A percentile compares a stretch with the other conserved stretches of the same genome.
Conservation (phyloP, 2,113 vertebrate species). For the Mus spicilegus region DNA sequence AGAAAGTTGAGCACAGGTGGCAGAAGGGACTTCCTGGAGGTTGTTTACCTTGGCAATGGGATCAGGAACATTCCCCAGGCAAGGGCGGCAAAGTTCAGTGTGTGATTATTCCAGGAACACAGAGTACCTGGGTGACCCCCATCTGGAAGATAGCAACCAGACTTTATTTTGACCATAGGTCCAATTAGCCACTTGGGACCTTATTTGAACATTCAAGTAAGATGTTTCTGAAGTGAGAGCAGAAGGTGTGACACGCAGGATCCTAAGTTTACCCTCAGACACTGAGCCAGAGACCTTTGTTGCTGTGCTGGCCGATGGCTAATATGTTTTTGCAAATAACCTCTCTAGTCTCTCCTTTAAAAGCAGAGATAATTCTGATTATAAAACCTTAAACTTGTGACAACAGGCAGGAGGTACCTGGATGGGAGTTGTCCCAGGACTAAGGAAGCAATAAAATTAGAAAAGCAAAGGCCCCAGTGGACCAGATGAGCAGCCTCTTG, state of each 20-base stretch:
- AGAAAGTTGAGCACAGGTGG: not conserved
- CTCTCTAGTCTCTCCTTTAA: not conserved
- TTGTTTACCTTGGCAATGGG: not conserved
- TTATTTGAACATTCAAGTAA: not conserved
- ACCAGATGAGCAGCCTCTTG: not conserved
- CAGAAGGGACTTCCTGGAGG: not conserved
- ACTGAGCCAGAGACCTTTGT: not conserved
- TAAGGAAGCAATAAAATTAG: not conserved
- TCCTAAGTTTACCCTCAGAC: not conserved
- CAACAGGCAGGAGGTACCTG: not conserved
- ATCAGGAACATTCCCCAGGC: not conserved
- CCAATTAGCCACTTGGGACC: not conserved
- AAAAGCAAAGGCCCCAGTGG: not conserved
- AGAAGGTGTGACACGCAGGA: not conserved
- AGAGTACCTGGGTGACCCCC: not conserved
- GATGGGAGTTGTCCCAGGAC: not conserved
- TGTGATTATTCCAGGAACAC: not conserved
- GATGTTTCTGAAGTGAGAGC: not conserved
- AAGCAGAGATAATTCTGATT: not conserved
- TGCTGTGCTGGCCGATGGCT: no score
- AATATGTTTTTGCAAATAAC: not conserved
- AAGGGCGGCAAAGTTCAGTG: conserved; percentile 12
- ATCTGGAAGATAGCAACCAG: not conserved
- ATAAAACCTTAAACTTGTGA: not conserved
- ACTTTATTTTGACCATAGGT: not conserved